Evolutionary conservation across 2,113 vertebrate genomes (phyloP), one percentile per base, ranked within the genome.

Genomic region (Dermatemys mawii): DNA sequence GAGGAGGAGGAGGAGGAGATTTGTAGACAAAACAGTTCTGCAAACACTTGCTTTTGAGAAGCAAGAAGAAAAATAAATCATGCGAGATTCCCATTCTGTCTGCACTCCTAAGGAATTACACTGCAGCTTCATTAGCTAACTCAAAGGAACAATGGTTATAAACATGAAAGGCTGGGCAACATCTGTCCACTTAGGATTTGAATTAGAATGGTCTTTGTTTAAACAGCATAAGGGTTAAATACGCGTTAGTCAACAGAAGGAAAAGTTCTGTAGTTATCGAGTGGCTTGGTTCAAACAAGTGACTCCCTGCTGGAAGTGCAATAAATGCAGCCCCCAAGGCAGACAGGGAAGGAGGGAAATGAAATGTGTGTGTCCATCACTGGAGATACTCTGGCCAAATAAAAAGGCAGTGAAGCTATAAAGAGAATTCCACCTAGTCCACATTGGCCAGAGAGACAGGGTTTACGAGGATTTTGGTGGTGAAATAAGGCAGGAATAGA

Each of bases 211-310:
- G 96, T 50, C 54, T 70, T 84, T 85, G 73, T 87, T 89, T 46
- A 50, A 93, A 21, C 70, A 93, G 35, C 27, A 81, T 35, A 8
- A 27, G 50, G 51, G 9, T 63, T 73, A 84, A 90, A 89, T 21
- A 80, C 11, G 48, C n/a, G 27, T 93, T 51, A 84, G 49, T 60
- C 53, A 91, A 38, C 44, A 95, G 89, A 89, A 95, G 17, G 44
- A 96, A 94, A 92, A 86, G 84, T 11, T 78, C 87, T 53, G 16
- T 48, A 78, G 90, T 48, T 70, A 49, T 55, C 50, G 29, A 12
- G n/a, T 26, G 16, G 81, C 73, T 44, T 54, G 79, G n/a, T 51
- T 93, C 80, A 76, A 92, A 84, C 32, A 94, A 85, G 29, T 1
- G 46, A 92, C 29, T 80, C 22, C 27, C 53, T 76, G 86, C 32